phyloP scores from a whole-genome alignment of 1,140 invertebrate genomes.

The Heliconius hermathena region DNA sequence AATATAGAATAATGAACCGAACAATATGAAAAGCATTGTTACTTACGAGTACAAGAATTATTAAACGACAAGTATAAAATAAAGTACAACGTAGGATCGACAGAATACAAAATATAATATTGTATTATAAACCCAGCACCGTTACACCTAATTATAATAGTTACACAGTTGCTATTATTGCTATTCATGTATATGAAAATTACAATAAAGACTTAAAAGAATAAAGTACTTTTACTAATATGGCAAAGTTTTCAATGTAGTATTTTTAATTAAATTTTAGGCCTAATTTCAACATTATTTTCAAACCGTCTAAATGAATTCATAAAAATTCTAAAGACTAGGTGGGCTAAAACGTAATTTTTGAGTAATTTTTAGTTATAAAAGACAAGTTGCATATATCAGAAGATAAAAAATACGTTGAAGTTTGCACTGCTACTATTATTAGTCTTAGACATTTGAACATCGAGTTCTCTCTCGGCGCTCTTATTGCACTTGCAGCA shows the following conservation, averaged over 20 bases:
- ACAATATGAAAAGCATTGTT: constrained; percentile 72
- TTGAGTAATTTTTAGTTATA: constrained; percentile 5
- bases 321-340: constrained; percentile 75
- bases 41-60: constrained; percentile 67
- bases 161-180: constrained; percentile 68
- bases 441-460: constrained; percentile 20
- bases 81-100: constrained; percentile 75
- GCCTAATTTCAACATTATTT: constrained; percentile 68
- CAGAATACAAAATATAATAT: constrained; percentile 72
- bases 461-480: constrained; percentile 17
- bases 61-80: constrained; percentile 70
- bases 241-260: constrained; percentile 82
- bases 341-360: constrained; percentile 77
- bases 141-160: constrained; percentile 77
- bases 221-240: constrained; percentile 80
- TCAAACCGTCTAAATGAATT: constrained; percentile 66
- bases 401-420: constrained; percentile 6
- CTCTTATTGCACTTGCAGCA: constrained; percentile 29
- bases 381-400: background rate
- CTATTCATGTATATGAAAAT: constrained; percentile 71
- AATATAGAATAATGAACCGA: constrained; percentile 72
- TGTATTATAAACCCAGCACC: constrained; percentile 79
- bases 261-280: constrained; percentile 63
- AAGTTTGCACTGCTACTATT: constrained; percentile 12
- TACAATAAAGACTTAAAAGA: constrained; percentile 78